These are phyloP conservation scores for Sitta europaea DNA, from an alignment of 2,113 vertebrate genomes.

Conservation along the genomic window DNA sequence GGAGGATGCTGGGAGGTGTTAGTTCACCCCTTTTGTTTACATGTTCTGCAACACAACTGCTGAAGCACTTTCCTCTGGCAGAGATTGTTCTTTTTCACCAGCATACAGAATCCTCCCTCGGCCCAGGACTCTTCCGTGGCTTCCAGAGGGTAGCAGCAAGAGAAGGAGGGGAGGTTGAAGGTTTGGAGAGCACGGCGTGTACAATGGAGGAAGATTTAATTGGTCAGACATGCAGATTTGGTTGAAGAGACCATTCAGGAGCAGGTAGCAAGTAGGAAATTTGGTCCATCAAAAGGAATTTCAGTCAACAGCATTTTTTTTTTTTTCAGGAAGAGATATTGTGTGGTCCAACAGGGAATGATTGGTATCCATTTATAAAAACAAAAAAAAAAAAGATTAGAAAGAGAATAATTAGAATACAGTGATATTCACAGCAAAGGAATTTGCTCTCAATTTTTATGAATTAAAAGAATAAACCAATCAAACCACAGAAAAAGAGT, in stretches of 20 bases:
- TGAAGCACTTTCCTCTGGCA: conserved; percentile 98
- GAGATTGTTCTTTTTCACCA: conserved; percentile 99
- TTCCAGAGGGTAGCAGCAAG: conserved; percentile 88
- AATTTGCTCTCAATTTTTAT: conserved; percentile 58
- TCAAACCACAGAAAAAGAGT: conserved; percentile 44
- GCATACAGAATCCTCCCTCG: conserved; percentile 98
- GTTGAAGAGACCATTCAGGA: conserved; percentile 77
- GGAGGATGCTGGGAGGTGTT: conserved; percentile 65
- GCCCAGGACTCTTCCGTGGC: conserved; percentile 99
- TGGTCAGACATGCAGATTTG: conserved; percentile 79
- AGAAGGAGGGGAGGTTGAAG: conserved; percentile 71
- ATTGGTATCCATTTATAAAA: conserved; percentile 87
- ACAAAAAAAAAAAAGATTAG: conserved; percentile 74
- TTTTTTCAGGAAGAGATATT: conserved; percentile 81
- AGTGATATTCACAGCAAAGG: conserved; percentile 77
- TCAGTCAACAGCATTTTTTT: conserved; percentile 79
- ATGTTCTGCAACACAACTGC: conserved; percentile 99
- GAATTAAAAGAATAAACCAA: conserved; percentile 57
- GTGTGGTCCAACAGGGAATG: conserved; percentile 81
- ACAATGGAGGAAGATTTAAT: conserved; percentile 75
- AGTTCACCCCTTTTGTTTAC: conserved; percentile 94
- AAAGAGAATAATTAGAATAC: conserved; percentile 78
- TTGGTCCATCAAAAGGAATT: conserved; percentile 81
- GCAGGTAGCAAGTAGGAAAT: conserved; percentile 82
- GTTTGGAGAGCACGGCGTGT: conserved; percentile 67